Percentiles rank a stretch among this genome's conserved stretches.
phyloP scores from a whole-genome alignment of 2,888 invertebrate species.

The Galeruca laticollis region DNA sequence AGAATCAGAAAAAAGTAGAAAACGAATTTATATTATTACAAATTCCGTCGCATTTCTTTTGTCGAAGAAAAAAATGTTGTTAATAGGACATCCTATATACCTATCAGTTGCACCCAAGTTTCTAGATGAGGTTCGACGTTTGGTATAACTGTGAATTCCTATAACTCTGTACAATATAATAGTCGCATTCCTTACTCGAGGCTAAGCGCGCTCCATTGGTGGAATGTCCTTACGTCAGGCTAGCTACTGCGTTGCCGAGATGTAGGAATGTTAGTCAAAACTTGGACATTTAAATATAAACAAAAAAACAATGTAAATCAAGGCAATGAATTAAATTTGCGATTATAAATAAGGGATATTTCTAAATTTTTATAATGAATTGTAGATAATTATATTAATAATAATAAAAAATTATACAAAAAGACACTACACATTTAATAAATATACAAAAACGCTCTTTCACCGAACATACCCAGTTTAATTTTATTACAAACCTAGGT shows the following conservation, averaged over 20 bases:
- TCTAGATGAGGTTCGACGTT: constrained; percentile 32
- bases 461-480: too few relatives aligned
- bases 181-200: constrained; percentile 66
- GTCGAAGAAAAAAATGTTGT: too few relatives aligned
- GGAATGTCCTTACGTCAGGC: constrained; percentile 79
- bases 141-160: constrained; percentile 40
- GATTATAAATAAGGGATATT: not conserved
- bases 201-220: constrained; percentile 70
- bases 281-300: constrained; percentile 20
- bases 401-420: too few relatives aligned
- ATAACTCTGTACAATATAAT: constrained; percentile 40
- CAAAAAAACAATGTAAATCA: not conserved
- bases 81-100: not conserved
- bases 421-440: too few relatives aligned
- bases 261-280: constrained; percentile 10
- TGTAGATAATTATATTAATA: too few relatives aligned
- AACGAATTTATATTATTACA: too few relatives aligned
- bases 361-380: too few relatives aligned
- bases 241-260: constrained; percentile 44
- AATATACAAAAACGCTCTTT: too few relatives aligned
- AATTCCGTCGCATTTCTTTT: too few relatives aligned
- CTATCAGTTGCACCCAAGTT: constrained; percentile 25
- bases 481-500: too few relatives aligned
- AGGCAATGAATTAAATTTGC: not conserved
- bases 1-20: too few relatives aligned